Percentiles rank a stretch among this genome's conserved stretches.
Conservation (phyloP, 1,140 invertebrate species). For the Zelostemma sp. region DNA sequence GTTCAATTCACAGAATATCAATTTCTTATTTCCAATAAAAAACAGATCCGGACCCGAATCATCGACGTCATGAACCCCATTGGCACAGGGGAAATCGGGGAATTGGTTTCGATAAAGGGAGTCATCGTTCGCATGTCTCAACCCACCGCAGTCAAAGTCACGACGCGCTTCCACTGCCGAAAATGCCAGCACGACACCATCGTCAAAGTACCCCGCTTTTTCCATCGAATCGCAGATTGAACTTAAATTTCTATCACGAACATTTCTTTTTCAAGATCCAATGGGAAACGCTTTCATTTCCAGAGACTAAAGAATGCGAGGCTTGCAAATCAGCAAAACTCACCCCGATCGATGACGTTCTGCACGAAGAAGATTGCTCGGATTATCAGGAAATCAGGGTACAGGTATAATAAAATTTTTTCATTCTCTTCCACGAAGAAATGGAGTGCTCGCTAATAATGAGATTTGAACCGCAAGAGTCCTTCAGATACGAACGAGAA, state of each 20-base stretch:
- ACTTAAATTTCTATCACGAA: slow-evolving; percentile 4
- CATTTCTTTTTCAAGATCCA: slow-evolving; percentile 52
- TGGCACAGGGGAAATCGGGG: slow-evolving; percentile 67
- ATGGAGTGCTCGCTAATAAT: slow-evolving; percentile 4
- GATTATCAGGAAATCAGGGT: slow-evolving; percentile 95
- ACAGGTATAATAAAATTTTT: slow-evolving; percentile 71
- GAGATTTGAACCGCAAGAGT: slow-evolving; percentile 19
- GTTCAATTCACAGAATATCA: slow-evolving; percentile 57
- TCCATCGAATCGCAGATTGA: neutral
- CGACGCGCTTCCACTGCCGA: slow-evolving; percentile 80
- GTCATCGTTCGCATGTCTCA: slow-evolving; percentile 83
- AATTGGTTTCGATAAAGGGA: slow-evolving; percentile 73
- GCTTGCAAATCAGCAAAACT: slow-evolving; percentile 53
- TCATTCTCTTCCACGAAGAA: slow-evolving; percentile 14
- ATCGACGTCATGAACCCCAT: slow-evolving; percentile 51
- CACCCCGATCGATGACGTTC: slow-evolving; percentile 65
- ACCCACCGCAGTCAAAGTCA: slow-evolving; percentile 82
- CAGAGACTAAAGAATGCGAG: slow-evolving; percentile 54
- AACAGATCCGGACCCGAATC: slow-evolving; percentile 58
- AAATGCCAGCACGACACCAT: slow-evolving; percentile 81
- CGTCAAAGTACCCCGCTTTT: slow-evolving; percentile 72
- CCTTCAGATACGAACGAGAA: slow-evolving; percentile 40
- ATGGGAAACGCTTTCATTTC: slow-evolving; percentile 61
- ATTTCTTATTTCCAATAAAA: neutral
- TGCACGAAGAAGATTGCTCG: slow-evolving; percentile 77